These are phyloP conservation scores for Oscheius myriophilus DNA, from an alignment of 2,888 invertebrate genomes.

Conservation along the genomic window DNA sequence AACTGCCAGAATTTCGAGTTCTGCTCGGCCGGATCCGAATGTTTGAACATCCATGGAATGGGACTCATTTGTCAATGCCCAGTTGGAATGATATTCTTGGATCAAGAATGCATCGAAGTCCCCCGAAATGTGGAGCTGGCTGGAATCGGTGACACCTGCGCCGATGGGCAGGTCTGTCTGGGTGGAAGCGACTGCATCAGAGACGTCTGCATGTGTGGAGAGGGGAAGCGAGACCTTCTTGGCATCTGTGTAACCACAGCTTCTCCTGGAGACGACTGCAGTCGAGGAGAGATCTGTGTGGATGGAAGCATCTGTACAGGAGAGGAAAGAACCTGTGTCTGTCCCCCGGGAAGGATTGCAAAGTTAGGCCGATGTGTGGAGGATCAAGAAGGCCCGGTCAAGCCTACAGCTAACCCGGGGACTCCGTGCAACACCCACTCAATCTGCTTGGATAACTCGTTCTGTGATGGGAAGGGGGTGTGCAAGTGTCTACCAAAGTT, in stretches of 20 bases:
- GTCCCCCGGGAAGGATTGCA: slow-evolving; percentile 33
- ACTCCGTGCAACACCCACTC: slow-evolving; percentile 38
- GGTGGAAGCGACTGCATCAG: slow-evolving; percentile 53
- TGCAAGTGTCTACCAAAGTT: slow-evolving; percentile 37
- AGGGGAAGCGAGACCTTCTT: slow-evolving; percentile 44
- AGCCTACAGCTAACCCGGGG: slow-evolving; percentile 35
- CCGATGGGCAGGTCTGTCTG: slow-evolving; percentile 52
- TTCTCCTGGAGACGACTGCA: slow-evolving; percentile 60
- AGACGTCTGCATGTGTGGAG: slow-evolving; percentile 49
- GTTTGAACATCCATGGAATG: slow-evolving; percentile 49
- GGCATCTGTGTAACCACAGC: slow-evolving; percentile 60
- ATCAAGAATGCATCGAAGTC: slow-evolving; percentile 49
- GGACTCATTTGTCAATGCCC: slow-evolving; percentile 63
- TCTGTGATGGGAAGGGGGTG: slow-evolving; percentile 41
- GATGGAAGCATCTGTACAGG: slow-evolving; percentile 55
- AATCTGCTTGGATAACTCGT: slow-evolving; percentile 44
- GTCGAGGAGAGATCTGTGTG: slow-evolving; percentile 62
- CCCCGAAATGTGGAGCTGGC: slow-evolving; percentile 41
- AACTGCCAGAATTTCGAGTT: slow-evolving; percentile 54
- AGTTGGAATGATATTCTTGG: slow-evolving; percentile 41
- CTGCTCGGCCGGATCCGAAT: slow-evolving; percentile 60
- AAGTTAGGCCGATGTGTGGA: slow-evolving; percentile 25
- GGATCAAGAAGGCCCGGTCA: slow-evolving; percentile 10
- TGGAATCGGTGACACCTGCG: slow-evolving; percentile 47
- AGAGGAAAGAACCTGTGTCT: slow-evolving; percentile 45